Evolutionary conservation across 2,888 invertebrate species (phyloP).

Genomic region (Caenorhabditis japonica): DNA sequence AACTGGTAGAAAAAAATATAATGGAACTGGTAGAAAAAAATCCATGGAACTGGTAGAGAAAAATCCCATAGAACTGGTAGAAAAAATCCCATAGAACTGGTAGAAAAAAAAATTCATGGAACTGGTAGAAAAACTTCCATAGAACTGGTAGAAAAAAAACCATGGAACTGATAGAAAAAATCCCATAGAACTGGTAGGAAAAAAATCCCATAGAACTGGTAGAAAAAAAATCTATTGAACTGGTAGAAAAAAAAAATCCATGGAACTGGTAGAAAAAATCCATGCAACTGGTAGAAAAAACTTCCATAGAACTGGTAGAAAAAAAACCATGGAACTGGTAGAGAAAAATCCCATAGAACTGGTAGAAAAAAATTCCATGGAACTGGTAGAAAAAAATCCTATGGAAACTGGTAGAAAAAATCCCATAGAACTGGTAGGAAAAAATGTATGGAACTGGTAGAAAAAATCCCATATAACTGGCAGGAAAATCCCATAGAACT

Average conservation of each 20-base stretch:
- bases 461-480: too few relatives aligned
- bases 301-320: background rate
- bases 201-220: background rate
- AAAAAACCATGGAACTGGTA: too few relatives aligned
- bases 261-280: background rate
- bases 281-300: too few relatives aligned
- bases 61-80: background rate
- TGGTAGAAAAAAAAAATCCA: background rate
- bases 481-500: too few relatives aligned
- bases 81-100: too few relatives aligned
- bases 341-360: background rate
- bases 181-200: too few relatives aligned
- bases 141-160: too few relatives aligned
- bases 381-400: too few relatives aligned
- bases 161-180: background rate
- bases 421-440: too few relatives aligned
- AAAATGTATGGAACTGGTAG: background rate
- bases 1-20: too few relatives aligned
- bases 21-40: background rate
- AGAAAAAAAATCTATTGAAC: background rate
- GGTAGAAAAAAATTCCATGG: background rate
- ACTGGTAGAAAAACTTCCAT: background rate
- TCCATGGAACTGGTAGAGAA: too few relatives aligned
- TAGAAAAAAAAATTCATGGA: background rate
- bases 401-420: background rate